Conservation (phyloP, 2,113 vertebrate species). For the Poeciliopsis prolifica region DNA sequence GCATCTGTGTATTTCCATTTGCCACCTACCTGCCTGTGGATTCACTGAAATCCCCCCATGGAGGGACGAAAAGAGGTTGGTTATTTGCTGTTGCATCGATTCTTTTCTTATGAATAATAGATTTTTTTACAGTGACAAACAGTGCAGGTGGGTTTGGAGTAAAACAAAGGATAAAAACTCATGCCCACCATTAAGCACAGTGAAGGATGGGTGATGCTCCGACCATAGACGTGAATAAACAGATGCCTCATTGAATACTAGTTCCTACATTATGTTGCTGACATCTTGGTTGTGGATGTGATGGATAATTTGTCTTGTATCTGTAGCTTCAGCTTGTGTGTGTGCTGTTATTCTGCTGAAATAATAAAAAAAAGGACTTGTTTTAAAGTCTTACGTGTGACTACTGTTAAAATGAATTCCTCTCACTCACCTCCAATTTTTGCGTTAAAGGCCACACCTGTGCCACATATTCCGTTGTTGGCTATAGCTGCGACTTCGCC, state of each 20-base stretch:
- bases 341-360: neutral
- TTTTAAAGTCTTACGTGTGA: neutral
- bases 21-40: neutral
- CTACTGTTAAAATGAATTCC: neutral
- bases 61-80: neutral
- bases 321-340: too few species aligned
- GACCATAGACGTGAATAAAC: too few species aligned
- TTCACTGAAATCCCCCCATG: neutral
- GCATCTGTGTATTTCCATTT: neutral
- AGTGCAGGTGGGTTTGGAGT: too few species aligned
- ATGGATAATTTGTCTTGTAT: too few species aligned
- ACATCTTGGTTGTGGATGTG: too few species aligned
- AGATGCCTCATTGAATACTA: too few species aligned
- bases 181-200: too few species aligned
- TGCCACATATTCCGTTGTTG: constrained; percentile 93
- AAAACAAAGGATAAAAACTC: too few species aligned
- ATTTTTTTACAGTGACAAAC: too few species aligned
- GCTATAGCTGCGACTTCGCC: constrained; percentile 93
- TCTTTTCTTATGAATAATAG: too few species aligned
- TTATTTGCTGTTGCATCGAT: neutral
- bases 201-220: too few species aligned
- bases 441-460: constrained; percentile 93
- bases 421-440: constrained; percentile 89
- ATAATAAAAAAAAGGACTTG: neutral
- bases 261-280: too few species aligned